Evolutionary conservation across 2,888 invertebrate species (phyloP).

Genomic region (Diplazon laetatorius): DNA sequence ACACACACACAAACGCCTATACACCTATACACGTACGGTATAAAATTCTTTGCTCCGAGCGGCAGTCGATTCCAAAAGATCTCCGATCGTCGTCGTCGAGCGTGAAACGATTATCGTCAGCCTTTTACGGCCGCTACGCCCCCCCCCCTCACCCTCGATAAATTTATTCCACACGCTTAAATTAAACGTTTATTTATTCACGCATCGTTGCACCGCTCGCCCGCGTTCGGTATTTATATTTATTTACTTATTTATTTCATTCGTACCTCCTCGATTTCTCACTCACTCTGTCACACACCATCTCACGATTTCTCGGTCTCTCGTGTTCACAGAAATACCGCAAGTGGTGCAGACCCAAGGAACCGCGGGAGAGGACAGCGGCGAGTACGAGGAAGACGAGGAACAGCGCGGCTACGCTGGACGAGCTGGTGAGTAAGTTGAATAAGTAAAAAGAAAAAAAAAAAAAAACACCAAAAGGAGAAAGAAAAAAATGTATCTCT

Average conservation of each 20-base stretch:
- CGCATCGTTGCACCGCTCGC: slow-evolving; percentile 28
- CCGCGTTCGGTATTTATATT: slow-evolving; percentile 40
- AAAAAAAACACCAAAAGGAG: too few relatives aligned
- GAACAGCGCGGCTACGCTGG: slow-evolving; percentile 86
- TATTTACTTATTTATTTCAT: slow-evolving; percentile 16
- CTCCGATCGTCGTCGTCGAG: slow-evolving; percentile 18
- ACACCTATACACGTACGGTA: too few relatives aligned
- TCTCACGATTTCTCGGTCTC: too few relatives aligned
- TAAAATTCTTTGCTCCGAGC: slow-evolving; percentile 29
- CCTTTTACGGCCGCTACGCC: slow-evolving; percentile 48
- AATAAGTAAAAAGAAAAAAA: slow-evolving; percentile 54
- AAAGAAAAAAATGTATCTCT: too few relatives aligned
- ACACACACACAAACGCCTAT: slow-evolving; percentile 8
- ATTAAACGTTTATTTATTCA: slow-evolving; percentile 55
- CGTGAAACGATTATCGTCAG: slow-evolving; percentile 55
- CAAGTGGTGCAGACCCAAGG: slow-evolving; percentile 88
- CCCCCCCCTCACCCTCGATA: too few relatives aligned
- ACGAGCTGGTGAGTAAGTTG: slow-evolving; percentile 91
- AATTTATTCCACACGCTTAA: slow-evolving; percentile 53
- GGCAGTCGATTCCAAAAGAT: slow-evolving; percentile 27
- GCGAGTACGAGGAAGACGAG: slow-evolving; percentile 84
- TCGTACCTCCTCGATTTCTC: slow-evolving; percentile 56
- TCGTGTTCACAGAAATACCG: slow-evolving; percentile 89
- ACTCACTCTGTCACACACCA: slow-evolving; percentile 58
- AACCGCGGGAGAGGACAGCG: slow-evolving; percentile 82